Base-by-base conservation (phyloP, 1,140 invertebrate genomes). In the Tribolium madens region DNA sequence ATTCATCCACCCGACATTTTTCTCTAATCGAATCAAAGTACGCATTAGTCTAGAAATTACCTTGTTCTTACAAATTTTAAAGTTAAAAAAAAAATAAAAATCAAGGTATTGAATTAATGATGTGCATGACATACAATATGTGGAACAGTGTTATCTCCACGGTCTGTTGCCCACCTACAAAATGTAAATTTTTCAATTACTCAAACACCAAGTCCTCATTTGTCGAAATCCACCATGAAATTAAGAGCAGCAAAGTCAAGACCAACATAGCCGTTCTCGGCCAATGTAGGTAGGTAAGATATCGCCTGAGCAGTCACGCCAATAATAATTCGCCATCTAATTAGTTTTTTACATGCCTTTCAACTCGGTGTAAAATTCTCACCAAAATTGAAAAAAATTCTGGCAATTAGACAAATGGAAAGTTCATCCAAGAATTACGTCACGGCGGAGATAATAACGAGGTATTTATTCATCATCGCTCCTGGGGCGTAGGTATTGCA, bases 101-200 rank as follows among this genome's bases (percentile, higher is more conserved):
- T 64, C 12, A 13, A 14, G 57, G 26, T 64, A 64, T 64, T 64
- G 14, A 64, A 33, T 33, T 64, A 60, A 64, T 33, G 3, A 9
- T 33, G n/a, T 10, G 36, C 57, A 64, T 64, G 57, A 64, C 57
- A 64, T 13, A 64, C 26, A 57, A 6, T 18, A n/a, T 21, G 13
- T 17, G 13, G 5, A 33, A 64, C 18, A 21, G 57, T 18, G 57
- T 64, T 64, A 64, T 64, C 26, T 42, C 36, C 36, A 42, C n/a
- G 36, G 36, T 42, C 36, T 42, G n/a, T 42, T 64, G 57, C n/a
- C 26, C 21, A n/a, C n/a, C 26, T 64, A 33, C 57, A 33, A 64
- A 64, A 33, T 64, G 57, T n/a, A 64, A 60, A 64, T 64, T 64
- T 64, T 64, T 64, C 57, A 64, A 64, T 64, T 64, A 64, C 21